These are phyloP conservation scores for Amphiprion clarkii DNA, from an alignment of 2,797 vertebrate genomes.

Conservation along the genomic window DNA sequence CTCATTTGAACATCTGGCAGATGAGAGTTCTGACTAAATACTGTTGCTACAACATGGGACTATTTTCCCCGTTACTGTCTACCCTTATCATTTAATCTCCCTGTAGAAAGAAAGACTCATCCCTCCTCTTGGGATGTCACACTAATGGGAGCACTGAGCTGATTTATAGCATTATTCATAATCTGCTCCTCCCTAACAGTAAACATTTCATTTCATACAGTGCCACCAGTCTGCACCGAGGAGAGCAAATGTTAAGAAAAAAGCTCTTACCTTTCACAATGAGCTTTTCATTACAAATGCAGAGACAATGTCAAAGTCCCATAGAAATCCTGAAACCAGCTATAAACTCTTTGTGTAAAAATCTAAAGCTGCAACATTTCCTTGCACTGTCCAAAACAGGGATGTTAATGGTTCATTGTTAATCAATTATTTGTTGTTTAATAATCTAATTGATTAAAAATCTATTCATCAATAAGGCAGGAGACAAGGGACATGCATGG, in stretches of 20 bases:
- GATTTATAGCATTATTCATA: conserved; percentile 51
- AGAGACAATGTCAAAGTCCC: neutral
- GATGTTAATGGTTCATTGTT: too few relatives aligned
- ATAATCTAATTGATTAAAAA: too few relatives aligned
- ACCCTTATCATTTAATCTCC: conserved; percentile 10
- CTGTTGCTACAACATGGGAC: neutral
- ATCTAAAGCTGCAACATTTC: neutral
- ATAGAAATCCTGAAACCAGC: neutral
- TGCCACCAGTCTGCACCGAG: neutral
- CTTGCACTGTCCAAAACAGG: conserved; percentile 1
- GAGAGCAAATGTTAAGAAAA: neutral
- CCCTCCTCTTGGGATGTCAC: conserved; percentile 37
- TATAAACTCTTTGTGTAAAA: neutral
- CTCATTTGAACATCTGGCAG: neutral
- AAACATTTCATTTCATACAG: conserved; percentile 51
- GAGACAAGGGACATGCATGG: too few relatives aligned
- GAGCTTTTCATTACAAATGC: conserved; percentile 1
- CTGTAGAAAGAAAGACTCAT: conserved; percentile 1
- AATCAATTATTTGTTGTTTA: too few relatives aligned
- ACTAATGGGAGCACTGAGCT: conserved; percentile 44
- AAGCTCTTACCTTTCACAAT: neutral
- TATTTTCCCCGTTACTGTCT: neutral
- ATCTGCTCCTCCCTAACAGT: conserved; percentile 55
- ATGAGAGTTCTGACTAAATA: conserved; percentile 1
- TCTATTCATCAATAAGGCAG: too few relatives aligned